Evolutionary conservation across 2,113 vertebrate genomes (phyloP).

Genomic region (Ellobius talpinus): DNA sequence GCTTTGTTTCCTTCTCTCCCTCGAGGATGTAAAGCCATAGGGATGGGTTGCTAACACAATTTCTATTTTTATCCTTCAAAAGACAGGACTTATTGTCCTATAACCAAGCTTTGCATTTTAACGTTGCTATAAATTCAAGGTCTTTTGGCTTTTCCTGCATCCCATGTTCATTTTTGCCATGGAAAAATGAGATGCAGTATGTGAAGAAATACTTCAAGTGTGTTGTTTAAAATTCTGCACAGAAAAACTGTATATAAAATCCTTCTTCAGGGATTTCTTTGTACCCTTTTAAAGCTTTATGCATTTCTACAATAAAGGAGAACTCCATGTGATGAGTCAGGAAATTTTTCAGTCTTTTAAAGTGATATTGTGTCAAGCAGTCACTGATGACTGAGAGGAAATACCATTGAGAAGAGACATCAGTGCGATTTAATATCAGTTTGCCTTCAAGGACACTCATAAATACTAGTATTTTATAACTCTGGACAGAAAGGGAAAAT

Average conservation of each 20-base stretch:
- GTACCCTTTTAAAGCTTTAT: slow-evolving; percentile 64
- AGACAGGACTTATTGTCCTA: slow-evolving; percentile 73
- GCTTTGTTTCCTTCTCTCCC: slow-evolving; percentile 53
- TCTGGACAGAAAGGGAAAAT: slow-evolving; percentile 42
- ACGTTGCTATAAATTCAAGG: slow-evolving; percentile 35
- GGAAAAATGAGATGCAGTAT: slow-evolving; percentile 55
- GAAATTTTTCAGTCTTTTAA: slow-evolving; percentile 72
- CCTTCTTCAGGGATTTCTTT: slow-evolving; percentile 42
- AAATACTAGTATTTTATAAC: slow-evolving; percentile 48
- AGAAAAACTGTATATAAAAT: slow-evolving; percentile 57
- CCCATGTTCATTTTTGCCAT: neutral
- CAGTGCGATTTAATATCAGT: neutral
- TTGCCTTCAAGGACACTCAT: slow-evolving; percentile 66
- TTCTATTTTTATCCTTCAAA: slow-evolving; percentile 80
- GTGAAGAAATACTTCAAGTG: neutral
- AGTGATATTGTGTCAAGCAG: slow-evolving; percentile 66
- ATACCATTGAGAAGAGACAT: neutral
- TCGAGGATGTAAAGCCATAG: slow-evolving; percentile 68
- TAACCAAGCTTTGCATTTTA: slow-evolving; percentile 50
- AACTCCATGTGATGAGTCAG: slow-evolving; percentile 78
- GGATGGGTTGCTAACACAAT: slow-evolving; percentile 78
- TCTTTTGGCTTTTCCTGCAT: slow-evolving; percentile 47
- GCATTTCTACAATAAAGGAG: slow-evolving; percentile 54
- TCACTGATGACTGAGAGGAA: slow-evolving; percentile 58
- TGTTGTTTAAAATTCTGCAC: slow-evolving; percentile 69